phyloP scores from a whole-genome alignment of 2,113 vertebrate genomes.

The Prochilodus magdalenae region DNA sequence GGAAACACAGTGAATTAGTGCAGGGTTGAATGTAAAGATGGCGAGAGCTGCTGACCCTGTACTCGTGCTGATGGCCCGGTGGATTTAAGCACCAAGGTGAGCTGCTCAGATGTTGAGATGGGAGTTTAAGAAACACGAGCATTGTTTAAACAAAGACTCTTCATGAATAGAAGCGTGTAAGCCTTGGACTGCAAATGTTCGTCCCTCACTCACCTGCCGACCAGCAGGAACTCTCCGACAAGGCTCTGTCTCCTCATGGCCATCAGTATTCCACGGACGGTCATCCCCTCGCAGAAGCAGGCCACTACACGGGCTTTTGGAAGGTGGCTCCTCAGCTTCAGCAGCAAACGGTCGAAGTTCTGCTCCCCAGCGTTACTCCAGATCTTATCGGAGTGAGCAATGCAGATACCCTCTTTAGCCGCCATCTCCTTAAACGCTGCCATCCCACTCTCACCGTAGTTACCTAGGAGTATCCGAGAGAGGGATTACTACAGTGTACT shows the following conservation, averaged over 20 bases:
- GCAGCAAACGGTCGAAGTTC: slow-evolving; percentile 92
- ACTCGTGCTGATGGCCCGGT: too few species aligned
- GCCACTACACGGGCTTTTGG: slow-evolving; percentile 96
- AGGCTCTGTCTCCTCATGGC: slow-evolving; percentile 93
- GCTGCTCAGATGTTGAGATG: too few species aligned
- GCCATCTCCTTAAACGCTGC: slow-evolving; percentile 98
- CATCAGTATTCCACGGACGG: slow-evolving; percentile 94
- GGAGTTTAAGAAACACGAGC: too few species aligned
- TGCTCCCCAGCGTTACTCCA: slow-evolving; percentile 97
- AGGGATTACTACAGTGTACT: too few species aligned
- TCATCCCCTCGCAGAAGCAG: slow-evolving; percentile 99
- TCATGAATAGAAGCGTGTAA: too few species aligned
- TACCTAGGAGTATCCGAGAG: slow-evolving; percentile 76
- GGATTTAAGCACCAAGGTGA: too few species aligned
- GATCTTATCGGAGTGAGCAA: slow-evolving; percentile 98
- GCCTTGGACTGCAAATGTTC: too few species aligned
- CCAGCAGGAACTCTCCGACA: slow-evolving; percentile 90
- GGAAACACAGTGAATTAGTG: neutral
- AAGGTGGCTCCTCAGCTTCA: slow-evolving; percentile 88
- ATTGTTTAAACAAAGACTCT: too few species aligned
- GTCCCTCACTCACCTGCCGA: slow-evolving; percentile 89
- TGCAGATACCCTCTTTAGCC: slow-evolving; percentile 96
- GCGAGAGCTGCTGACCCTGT: too few species aligned
- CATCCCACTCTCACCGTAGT: slow-evolving; percentile 99
- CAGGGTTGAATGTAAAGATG: too few species aligned